Percentiles rank a stretch among this genome's conserved stretches.
These are phyloP conservation scores for Rynchops niger DNA, from an alignment of 2,113 vertebrate species.

Conservation along the genomic window DNA sequence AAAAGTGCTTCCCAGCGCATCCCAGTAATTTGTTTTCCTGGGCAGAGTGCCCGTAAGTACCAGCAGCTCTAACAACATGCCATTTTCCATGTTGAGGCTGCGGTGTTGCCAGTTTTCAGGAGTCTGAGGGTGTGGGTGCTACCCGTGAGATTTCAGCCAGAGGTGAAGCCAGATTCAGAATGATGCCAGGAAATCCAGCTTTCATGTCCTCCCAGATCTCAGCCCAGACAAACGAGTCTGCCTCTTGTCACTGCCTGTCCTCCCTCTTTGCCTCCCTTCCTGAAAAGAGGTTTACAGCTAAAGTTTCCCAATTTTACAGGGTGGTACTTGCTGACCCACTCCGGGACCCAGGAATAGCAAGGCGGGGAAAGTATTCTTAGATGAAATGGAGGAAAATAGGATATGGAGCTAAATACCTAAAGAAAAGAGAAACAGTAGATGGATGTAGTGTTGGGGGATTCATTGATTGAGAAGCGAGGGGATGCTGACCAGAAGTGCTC, in stretches of 20 bases:
- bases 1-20: not conserved
- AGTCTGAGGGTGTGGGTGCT: not conserved
- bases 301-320: not conserved
- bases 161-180: not conserved
- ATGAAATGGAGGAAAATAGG: not conserved
- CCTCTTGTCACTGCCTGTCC: not conserved
- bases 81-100: not conserved
- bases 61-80: not conserved
- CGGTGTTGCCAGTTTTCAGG: not conserved
- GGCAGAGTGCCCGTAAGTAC: not conserved
- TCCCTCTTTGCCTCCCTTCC: not conserved
- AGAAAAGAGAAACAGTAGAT: not conserved
- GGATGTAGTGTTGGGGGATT: not conserved
- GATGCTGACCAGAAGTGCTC: not conserved
- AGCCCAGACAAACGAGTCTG: not conserved
- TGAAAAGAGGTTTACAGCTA: not conserved
- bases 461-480: not conserved
- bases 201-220: not conserved
- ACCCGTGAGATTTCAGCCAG: not conserved
- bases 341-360: not conserved
- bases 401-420: not conserved
- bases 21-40: not conserved
- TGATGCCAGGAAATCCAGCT: not conserved
- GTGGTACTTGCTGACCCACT: not conserved
- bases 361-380: not conserved